Base-by-base conservation (phyloP, 1,140 invertebrate genomes). In the Caligus rogercresseyi region DNA sequence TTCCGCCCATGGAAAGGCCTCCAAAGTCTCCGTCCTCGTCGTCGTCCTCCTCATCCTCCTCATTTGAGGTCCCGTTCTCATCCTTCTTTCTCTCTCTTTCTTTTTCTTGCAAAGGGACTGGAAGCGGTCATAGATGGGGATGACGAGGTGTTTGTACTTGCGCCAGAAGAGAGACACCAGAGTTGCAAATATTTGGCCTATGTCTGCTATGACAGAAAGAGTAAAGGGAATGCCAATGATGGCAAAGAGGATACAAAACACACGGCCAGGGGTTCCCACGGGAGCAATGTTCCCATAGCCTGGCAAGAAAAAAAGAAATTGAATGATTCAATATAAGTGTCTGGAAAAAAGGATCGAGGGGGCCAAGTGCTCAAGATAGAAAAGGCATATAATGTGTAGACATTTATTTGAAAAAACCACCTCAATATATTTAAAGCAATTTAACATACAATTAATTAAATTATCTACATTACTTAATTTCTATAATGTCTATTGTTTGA, bases 271-370 rank as follows among this genome's bases (percentile, higher is more conserved):
- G 63, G 79, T 79, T 1, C 92, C 95, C 25, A 83, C 82, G 0
- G 93, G 91, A 14, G 89, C 88, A 66, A 95, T 87, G 71, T 97
- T 91, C 54, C 93, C 93, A 73, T 96, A 97, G 63, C 92, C 91
- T 92, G 71, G 65, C 76, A 76, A 52, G 68, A 69, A 69, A 43
- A 43, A n/a, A 43, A 43, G n/a, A 11, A 43, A n/a, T 43, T 11
- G 7, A 11, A 43, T 43, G n/a, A 43, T 43, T 43, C n/a, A 43
- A n/a, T n/a, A n/a, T n/a, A n/a, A n/a, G n/a, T n/a, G n/a, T n/a
- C n/a, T n/a, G n/a, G n/a, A n/a, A n/a, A n/a, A n/a, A n/a, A n/a
- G n/a, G n/a, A n/a, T n/a, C n/a, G n/a, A n/a, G n/a, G n/a, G n/a
- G n/a, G n/a, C n/a, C n/a, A n/a, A n/a, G n/a, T n/a, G n/a, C n/a